phyloP scores from a whole-genome alignment of 2,888 invertebrate species.

The Elysia crispata region DNA sequence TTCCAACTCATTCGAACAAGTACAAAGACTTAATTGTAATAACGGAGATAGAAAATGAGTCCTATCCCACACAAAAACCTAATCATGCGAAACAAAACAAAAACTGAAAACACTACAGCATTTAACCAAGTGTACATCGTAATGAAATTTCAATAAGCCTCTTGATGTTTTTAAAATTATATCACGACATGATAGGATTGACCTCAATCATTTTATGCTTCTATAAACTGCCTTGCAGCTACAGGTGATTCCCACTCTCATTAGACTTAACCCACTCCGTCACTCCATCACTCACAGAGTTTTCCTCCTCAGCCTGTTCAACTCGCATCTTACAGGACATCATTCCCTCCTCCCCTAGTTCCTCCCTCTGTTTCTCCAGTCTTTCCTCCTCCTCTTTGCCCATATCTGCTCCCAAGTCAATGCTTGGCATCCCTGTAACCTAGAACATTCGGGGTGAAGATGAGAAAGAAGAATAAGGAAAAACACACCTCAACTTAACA shows the following conservation, averaged over 20 bases:
- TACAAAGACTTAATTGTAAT: no score
- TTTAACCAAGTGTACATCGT: no score
- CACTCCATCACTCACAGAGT: slow-evolving; percentile 41
- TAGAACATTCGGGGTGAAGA: slow-evolving; percentile 55
- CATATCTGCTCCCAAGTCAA: slow-evolving; percentile 83
- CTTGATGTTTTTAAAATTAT: not conserved
- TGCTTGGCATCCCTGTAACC: slow-evolving; percentile 82
- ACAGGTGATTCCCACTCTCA: not conserved
- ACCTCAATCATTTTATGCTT: not conserved
- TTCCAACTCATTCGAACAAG: no score
- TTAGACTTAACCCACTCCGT: not conserved
- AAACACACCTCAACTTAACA: no score
- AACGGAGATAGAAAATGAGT: no score
- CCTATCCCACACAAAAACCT: no score
- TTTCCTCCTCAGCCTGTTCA: slow-evolving; percentile 80
- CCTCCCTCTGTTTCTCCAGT: slow-evolving; percentile 83
- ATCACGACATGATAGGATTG: not conserved
- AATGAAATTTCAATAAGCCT: not conserved
- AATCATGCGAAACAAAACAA: no score
- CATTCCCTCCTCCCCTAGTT: slow-evolving; percentile 85
- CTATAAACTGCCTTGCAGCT: not conserved
- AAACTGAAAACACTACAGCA: no score
- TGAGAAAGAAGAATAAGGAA: not conserved
- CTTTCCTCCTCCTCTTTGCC: slow-evolving; percentile 86
- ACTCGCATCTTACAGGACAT: slow-evolving; percentile 82